phyloP scores from a whole-genome alignment of 1,140 invertebrate species.

The Drosophila lacertosa region DNA sequence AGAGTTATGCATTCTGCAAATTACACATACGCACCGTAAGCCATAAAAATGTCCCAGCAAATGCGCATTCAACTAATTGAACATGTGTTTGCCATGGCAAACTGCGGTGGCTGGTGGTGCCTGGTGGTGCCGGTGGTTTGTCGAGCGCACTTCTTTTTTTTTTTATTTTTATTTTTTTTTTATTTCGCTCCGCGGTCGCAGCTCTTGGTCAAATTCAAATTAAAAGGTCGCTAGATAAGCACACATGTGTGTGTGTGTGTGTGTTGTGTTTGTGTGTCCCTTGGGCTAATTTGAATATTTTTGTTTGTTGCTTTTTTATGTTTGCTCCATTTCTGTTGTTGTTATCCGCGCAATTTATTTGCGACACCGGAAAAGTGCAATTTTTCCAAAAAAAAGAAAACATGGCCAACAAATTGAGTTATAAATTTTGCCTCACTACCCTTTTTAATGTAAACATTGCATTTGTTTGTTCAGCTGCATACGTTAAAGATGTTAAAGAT shows the following conservation, averaged over 20 bases:
- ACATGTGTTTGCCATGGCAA: conserved; percentile 64
- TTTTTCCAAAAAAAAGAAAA: conserved; percentile 23
- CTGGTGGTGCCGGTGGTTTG: conserved; percentile 8
- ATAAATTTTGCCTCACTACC: conserved; percentile 55
- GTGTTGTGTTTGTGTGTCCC: conserved; percentile 16
- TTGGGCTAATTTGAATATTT: conserved; percentile 43
- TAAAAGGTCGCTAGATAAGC: conserved; percentile 51
- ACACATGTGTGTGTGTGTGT: conserved; percentile 23
- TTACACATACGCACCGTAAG: conserved; percentile 29
- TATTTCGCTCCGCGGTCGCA: conserved; percentile 41
- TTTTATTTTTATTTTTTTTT: conserved; percentile 61
- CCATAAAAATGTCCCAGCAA: conserved; percentile 45
- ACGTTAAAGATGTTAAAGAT: neutral
- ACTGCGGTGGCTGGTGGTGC: neutral
- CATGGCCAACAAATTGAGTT: conserved; percentile 61
- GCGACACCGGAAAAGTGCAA: conserved; percentile 25
- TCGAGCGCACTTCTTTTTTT: conserved; percentile 18
- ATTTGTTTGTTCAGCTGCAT: conserved; percentile 8
- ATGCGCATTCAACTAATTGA: conserved; percentile 62
- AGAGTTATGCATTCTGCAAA: conserved; percentile 34
- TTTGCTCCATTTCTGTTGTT: conserved; percentile 28
- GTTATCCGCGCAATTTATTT: conserved; percentile 61
- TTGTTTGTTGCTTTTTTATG: neutral
- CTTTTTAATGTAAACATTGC: conserved; percentile 65
- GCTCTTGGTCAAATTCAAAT: conserved; percentile 65